phyloP scores from a whole-genome alignment of 2,797 vertebrate species.

The Paguma larvata region DNA sequence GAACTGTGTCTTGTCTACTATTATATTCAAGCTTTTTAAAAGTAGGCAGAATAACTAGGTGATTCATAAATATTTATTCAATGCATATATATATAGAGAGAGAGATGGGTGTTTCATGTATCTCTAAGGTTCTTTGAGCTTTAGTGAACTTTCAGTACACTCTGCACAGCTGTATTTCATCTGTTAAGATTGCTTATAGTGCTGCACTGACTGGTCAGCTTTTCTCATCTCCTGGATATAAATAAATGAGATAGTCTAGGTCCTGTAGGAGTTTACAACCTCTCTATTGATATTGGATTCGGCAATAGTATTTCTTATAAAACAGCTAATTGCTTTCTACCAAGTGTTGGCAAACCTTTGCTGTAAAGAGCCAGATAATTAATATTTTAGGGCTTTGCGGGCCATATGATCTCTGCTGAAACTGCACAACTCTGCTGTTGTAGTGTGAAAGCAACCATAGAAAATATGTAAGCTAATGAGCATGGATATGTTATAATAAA shows the following conservation, averaged over 20 bases:
- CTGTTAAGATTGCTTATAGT: neutral
- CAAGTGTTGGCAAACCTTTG: neutral
- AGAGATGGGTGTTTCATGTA: fast-evolving
- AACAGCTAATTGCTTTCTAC: neutral
- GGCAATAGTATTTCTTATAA: neutral
- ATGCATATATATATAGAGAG: neutral
- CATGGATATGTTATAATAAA: neutral
- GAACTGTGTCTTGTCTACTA: neutral
- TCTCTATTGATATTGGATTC: neutral
- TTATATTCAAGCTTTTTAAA: neutral
- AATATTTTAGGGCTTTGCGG: neutral
- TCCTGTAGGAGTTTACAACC: neutral
- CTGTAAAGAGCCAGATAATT: neutral
- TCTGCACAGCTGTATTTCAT: neutral
- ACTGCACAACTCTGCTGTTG: neutral
- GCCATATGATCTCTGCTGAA: neutral
- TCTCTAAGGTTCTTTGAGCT: neutral
- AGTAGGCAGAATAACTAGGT: neutral
- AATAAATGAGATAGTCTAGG: neutral
- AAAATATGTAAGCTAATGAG: neutral
- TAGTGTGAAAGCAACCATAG: neutral
- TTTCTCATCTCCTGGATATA: neutral
- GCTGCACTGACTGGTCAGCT: neutral
- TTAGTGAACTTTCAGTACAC: neutral
- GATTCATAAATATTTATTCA: neutral